phyloP scores from a whole-genome alignment of 2,113 vertebrate species.

The Lutjanus erythropterus region DNA sequence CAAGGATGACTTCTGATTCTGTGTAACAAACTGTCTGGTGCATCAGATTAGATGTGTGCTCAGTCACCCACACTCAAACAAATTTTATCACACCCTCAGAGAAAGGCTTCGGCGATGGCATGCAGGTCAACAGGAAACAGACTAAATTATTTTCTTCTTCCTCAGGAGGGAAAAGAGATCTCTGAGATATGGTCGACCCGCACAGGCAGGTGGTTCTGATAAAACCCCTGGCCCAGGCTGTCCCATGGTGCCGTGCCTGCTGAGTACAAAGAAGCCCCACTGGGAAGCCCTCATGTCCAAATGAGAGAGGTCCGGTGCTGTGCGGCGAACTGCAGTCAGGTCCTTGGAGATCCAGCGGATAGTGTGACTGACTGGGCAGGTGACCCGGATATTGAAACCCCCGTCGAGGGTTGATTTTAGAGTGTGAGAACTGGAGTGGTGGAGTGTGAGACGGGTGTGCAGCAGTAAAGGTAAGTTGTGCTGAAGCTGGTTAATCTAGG shows the following conservation, averaged over 20 bases:
- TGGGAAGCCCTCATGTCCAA: conserved; percentile 72
- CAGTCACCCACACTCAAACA: no score
- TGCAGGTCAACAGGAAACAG: conserved; percentile 70
- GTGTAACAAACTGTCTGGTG: no score
- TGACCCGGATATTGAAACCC: conserved; percentile 67
- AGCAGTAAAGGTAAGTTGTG: conserved; percentile 12
- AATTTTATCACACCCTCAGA: conserved; percentile 34
- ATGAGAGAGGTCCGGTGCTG: conserved; percentile 81
- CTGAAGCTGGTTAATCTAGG: no score
- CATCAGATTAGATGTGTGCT: no score
- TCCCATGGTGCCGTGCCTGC: conserved; percentile 73
- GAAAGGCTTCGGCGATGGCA: conserved; percentile 35
- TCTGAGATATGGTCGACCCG: conserved; percentile 68
- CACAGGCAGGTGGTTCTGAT: conserved; percentile 83
- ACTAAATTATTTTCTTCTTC: conserved; percentile 59
- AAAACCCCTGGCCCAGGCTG: conserved; percentile 64
- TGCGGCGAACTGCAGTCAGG: conserved; percentile 37
- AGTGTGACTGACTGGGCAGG: conserved; percentile 67
- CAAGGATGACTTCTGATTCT: no score
- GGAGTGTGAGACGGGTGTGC: conserved; percentile 18
- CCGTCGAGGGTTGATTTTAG: conserved; percentile 38
- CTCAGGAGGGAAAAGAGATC: conserved; percentile 69
- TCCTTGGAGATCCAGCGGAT: conserved; percentile 70
- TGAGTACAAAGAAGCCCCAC: conserved; percentile 78
- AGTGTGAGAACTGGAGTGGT: conserved; percentile 46